Percentiles rank a stretch among this genome's conserved stretches.
Conservation (phyloP, 2,888 invertebrate species). For the Nezara viridula region DNA sequence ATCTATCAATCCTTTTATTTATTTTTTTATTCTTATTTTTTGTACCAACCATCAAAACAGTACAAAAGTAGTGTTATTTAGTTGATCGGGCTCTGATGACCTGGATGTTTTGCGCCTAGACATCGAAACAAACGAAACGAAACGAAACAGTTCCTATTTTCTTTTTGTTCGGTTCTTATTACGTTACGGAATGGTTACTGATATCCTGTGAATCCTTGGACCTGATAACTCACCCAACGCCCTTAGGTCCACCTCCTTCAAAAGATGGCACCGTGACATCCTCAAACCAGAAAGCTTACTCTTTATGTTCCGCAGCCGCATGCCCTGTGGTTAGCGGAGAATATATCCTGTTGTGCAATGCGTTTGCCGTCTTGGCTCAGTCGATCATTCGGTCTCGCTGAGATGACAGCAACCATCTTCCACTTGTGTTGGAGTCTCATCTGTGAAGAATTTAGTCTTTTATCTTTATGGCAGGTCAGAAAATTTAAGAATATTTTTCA, state of each 20-base stretch:
- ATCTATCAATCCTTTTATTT: too few species aligned
- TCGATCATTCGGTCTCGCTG: not conserved
- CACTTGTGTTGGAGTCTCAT: constrained; percentile 24
- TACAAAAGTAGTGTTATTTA: too few species aligned
- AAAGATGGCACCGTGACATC: not conserved
- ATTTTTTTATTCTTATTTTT: too few species aligned
- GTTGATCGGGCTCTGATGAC: too few species aligned
- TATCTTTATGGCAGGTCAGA: not conserved
- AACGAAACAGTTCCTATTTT: not conserved
- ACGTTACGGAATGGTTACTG: not conserved
- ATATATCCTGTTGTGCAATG: constrained; percentile 24
- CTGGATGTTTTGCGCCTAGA: too few species aligned
- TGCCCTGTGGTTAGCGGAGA: not conserved
- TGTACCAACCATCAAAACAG: too few species aligned
- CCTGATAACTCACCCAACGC: not conserved
- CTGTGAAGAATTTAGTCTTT: constrained; percentile 11
- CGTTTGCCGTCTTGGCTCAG: constrained; percentile 5
- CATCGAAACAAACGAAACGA: too few species aligned
- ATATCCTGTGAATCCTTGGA: not conserved
- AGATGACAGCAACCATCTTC: constrained; percentile 39
- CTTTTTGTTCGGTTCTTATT: not conserved
- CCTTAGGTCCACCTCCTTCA: too few species aligned
- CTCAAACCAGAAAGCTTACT: not conserved
- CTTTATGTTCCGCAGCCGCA: not conserved
- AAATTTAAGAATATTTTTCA: not conserved